Conservation (phyloP, 2,888 invertebrate genomes). For the Pandemis corylana region DNA sequence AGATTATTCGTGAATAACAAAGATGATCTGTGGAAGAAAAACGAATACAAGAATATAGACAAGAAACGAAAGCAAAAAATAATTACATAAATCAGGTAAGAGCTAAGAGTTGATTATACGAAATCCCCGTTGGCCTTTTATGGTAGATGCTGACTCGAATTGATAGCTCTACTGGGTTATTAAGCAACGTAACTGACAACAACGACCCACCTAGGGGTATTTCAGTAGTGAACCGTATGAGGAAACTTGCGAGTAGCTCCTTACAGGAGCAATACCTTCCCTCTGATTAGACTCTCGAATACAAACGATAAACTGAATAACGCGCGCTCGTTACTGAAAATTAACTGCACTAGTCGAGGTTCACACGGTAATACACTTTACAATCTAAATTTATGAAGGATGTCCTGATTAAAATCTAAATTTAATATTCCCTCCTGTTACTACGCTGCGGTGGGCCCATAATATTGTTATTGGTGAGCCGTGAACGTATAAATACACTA, state of each 20-base stretch:
- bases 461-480: conserved; percentile 33
- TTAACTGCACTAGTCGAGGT: conserved; percentile 12
- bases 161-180: conserved; percentile 40
- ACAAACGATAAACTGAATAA: conserved; percentile 9
- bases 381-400: conserved; percentile 32
- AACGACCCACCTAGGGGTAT: conserved; percentile 37
- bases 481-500: conserved; percentile 17
- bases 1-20: not conserved
- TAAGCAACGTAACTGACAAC: conserved; percentile 34
- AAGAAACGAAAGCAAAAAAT: conserved; percentile 13
- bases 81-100: conserved; percentile 33
- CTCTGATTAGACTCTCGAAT: not conserved
- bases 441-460: conserved; percentile 34
- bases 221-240: conserved; percentile 20
- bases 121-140: conserved; percentile 39
- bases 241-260: not conserved
- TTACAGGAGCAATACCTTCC: not conserved
- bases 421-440: conserved; percentile 35
- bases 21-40: not conserved
- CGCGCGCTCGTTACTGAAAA: conserved; percentile 11
- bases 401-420: conserved; percentile 40
- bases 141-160: conserved; percentile 37
- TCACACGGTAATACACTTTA: conserved; percentile 34
- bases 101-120: conserved; percentile 34
- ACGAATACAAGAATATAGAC: conserved; percentile 4